Conservation (phyloP, 2,797 vertebrate species). For the Fistularia tabacaria region DNA sequence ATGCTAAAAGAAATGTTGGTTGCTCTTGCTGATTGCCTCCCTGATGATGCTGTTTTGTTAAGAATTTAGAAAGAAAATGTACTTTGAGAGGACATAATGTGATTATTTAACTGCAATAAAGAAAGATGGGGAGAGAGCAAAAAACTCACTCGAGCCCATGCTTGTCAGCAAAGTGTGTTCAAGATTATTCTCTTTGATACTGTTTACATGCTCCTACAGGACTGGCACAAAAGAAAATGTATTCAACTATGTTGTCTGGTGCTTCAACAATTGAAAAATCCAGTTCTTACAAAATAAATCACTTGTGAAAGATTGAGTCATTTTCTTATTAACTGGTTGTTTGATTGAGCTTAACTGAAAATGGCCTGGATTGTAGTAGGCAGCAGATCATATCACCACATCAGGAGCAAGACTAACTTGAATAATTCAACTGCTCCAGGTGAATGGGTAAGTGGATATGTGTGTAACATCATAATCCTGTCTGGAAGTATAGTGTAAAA, state of each 20-base stretch:
- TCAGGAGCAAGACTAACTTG: conserved; percentile 5
- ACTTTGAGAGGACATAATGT: conserved; percentile 51
- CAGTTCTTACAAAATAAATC: conserved; percentile 3
- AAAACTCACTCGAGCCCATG: conserved; percentile 17
- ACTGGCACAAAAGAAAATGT: conserved; percentile 29
- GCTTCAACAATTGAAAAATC: conserved; percentile 11
- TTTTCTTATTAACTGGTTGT: conserved; percentile 9
- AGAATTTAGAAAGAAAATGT: conserved; percentile 45
- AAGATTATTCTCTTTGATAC: conserved; percentile 47
- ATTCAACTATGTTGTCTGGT: conserved; percentile 22
- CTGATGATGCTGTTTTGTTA: conserved; percentile 37
- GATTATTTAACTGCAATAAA: conserved; percentile 51
- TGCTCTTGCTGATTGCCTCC: conserved; percentile 23
- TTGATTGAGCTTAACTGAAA: conserved; percentile 9
- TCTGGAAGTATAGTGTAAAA: conserved; percentile 2
- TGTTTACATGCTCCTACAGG: conserved; percentile 51
- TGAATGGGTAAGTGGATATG: conserved; percentile 29
- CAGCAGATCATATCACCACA: conserved; percentile 16
- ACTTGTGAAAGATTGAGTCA: background rate
- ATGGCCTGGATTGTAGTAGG: conserved; percentile 3
- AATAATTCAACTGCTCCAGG: conserved; percentile 38
- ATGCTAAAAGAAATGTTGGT: conserved; percentile 16
- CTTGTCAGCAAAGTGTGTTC: conserved; percentile 53
- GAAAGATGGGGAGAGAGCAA: conserved; percentile 33
- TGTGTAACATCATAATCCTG: conserved; percentile 30